These are phyloP conservation scores for Brachionus rubens DNA, from an alignment of 1,140 invertebrate genomes.

Conservation along the genomic window DNA sequence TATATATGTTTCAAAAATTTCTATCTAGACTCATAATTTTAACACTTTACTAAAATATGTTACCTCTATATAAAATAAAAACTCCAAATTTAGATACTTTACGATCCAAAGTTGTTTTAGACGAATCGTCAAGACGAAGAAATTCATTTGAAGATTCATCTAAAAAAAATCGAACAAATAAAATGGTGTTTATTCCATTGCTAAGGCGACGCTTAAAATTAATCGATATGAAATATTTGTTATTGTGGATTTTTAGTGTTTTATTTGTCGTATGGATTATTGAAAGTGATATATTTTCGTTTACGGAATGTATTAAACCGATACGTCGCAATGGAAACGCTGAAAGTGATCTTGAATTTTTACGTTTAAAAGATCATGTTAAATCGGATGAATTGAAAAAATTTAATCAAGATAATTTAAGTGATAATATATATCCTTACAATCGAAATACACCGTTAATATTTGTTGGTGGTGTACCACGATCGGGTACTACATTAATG, in stretches of 20 bases:
- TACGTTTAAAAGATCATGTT: conserved; percentile 9
- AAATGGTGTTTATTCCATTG: conserved; percentile 15
- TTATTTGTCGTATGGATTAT: conserved; percentile 28
- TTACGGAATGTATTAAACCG: conserved; percentile 13
- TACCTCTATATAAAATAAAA: too few relatives aligned
- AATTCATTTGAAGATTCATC: background rate
- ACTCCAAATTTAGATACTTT: too few relatives aligned
- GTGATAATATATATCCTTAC: conserved; percentile 27
- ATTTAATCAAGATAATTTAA: background rate
- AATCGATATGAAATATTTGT: background rate
- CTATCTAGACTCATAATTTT: too few relatives aligned
- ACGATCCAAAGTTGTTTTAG: too few relatives aligned
- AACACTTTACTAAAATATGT: too few relatives aligned
- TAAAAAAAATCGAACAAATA: background rate
- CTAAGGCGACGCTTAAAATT: conserved; percentile 14
- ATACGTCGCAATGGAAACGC: conserved; percentile 27
- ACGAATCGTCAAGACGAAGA: too few relatives aligned
- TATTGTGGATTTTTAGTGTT: background rate
- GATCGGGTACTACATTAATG: conserved; percentile 93
- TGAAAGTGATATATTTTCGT: background rate
- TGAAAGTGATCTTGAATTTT: conserved; percentile 19
- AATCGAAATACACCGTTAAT: conserved; percentile 37
- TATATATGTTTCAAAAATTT: too few relatives aligned
- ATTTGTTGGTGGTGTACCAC: conserved; percentile 92
- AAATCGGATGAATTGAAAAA: background rate